A percentile compares a stretch with the other conserved stretches of the same genome.
phyloP scores from a whole-genome alignment of 2,888 invertebrate genomes.

The Corbicula japonica region DNA sequence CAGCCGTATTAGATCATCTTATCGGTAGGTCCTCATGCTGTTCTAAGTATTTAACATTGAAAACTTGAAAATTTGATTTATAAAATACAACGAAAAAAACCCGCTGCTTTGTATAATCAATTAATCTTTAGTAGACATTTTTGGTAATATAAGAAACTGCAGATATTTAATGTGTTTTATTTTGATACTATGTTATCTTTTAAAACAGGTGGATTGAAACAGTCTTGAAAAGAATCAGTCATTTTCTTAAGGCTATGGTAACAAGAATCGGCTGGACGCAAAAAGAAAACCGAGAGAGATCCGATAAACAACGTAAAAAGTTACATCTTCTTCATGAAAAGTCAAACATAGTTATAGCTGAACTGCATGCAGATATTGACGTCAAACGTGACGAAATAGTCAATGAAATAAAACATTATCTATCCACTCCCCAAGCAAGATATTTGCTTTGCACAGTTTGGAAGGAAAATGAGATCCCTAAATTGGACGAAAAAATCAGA shows the following conservation, averaged over 20 bases:
- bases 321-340: constrained; percentile 61
- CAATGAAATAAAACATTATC: constrained; percentile 47
- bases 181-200: not conserved
- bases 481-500: constrained; percentile 22
- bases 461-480: constrained; percentile 65
- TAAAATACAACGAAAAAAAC: too few species aligned
- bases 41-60: too few species aligned
- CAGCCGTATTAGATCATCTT: constrained; percentile 72
- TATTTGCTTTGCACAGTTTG: constrained; percentile 61
- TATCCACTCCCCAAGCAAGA: constrained; percentile 48
- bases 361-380: constrained; percentile 55
- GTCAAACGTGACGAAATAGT: constrained; percentile 51
- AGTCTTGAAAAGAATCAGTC: constrained; percentile 69
- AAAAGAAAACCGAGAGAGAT: constrained; percentile 63
- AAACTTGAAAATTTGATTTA: too few species aligned
- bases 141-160: not conserved
- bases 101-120: not conserved
- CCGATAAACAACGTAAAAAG: constrained; percentile 53
- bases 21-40: constrained; percentile 78
- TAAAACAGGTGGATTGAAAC: constrained; percentile 77
- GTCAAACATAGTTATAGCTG: constrained; percentile 58
- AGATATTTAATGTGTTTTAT: not conserved
- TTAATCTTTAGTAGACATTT: not conserved
- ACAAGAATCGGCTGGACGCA: constrained; percentile 69
- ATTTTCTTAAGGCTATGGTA: constrained; percentile 71